Evolutionary conservation across 1,140 invertebrate species (phyloP), one percentile per base, ranked within the genome.

Genomic region (Cydia splendana): DNA sequence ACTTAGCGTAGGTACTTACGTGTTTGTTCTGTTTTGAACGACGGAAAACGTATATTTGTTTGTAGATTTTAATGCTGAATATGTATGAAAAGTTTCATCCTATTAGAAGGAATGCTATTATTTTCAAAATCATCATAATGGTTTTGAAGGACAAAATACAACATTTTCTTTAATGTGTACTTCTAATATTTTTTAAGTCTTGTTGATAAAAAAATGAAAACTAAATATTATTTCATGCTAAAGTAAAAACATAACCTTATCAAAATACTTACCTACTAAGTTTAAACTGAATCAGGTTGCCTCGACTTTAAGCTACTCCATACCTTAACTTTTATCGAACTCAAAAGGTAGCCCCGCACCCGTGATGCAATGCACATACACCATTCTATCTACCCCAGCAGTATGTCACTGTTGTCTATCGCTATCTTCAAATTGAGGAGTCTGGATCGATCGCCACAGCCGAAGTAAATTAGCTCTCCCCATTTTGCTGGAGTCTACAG

Each of bases 321-420:
- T 13, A 13, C 48, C 15, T 51, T 2, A 51, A 18, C 53, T 10
- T 62, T 24, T 24, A 62, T 24, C 57, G 7, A 62, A 62, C 57
- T 20, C 7, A 62, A 62, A 62, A 62, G 6, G 53, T 18, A 1
- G n/a, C n/a, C 6, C 0, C 2, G 18, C 10, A 20, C 20, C 18
- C 9, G 6, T 18, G 7, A 62, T 20, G 5, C 6, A 9, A 62
- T 5, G 9, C 18, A 62, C 57, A 62, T 62, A 62, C 57, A 9
- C 7, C 57, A 62, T 24, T 62, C 57, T 62, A 9, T 18, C 57
- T 24, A 24, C 20, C 20, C 18, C 57, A 62, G 20, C 20, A 62
- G 57, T 62, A 62, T 62, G 57, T 62, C 57, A 62, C 57, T 62
- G 57, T 62, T 62, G 57, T 62, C 57, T 62, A 62, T 62, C 57